A percentile compares a stretch with the other conserved stretches of the same genome.
Conservation (phyloP, 92 coral and sea anemone species). For the Actinernus sp. region DNA sequence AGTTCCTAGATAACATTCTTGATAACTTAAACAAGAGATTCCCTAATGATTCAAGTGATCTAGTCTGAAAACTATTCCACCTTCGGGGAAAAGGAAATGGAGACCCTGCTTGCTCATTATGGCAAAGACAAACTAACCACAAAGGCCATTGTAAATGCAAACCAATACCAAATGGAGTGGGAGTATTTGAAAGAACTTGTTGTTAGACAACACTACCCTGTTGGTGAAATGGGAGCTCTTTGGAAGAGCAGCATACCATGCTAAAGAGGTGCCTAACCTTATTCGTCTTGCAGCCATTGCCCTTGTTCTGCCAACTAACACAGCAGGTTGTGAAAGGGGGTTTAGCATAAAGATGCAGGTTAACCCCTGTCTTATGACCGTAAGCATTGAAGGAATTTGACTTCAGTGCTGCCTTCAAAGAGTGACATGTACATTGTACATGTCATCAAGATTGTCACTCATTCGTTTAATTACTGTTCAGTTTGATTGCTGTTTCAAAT, state of each 20-base stretch:
- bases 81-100: constrained; percentile 1
- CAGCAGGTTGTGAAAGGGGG: constrained; percentile 22
- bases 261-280: constrained; percentile 4
- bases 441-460: too few species aligned
- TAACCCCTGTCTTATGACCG: constrained; percentile 1
- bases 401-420: neutral
- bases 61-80: neutral
- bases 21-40: constrained; percentile 18
- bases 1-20: constrained; percentile 16
- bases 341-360: constrained; percentile 4
- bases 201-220: neutral
- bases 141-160: neutral
- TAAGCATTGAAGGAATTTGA: neutral
- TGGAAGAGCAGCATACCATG: constrained; percentile 10
- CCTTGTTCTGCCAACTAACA: constrained; percentile 1
- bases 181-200: constrained; percentile 12
- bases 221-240: constrained; percentile 1
- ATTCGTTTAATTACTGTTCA: too few species aligned
- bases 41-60: constrained; percentile 1
- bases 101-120: neutral
- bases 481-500: too few species aligned
- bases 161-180: constrained; percentile 6
- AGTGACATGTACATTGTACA: too few species aligned
- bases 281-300: constrained; percentile 11
- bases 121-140: constrained; percentile 2